Base-by-base conservation (phyloP, 1,140 invertebrate species). In the Pissodes strobi region DNA sequence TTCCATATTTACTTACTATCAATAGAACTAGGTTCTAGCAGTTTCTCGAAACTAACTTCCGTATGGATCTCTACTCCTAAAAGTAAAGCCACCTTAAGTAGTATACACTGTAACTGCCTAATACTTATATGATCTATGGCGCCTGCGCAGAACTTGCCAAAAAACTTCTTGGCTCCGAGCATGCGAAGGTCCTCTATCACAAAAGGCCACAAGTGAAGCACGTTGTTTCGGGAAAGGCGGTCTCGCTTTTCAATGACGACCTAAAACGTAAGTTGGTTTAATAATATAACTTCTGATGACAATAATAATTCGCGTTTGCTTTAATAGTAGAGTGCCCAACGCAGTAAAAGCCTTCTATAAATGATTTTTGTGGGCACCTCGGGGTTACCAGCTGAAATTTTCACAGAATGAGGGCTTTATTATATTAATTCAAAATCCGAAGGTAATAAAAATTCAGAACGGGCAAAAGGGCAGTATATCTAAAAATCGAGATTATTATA, bases 61-160 rank as follows among this genome's bases (percentile, higher is more conserved):
- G 96, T 94, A 77, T 98, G 92, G 55, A 99, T 87, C 80, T 99
- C 95, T 1, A 99, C 95, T 0, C 97, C 97, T n/a, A 99, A 79
- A 18, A 99, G 82, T 1, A 99, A 81, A 9, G 95, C 93, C 38
- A 97, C 93, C 84, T 99, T 99, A 48, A 98, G 80, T 22, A 99
- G 80, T 71, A 98, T 96, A 78, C 93, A 97, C 78, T 99, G 96
- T 46, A 99, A 79, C 75, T 97, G 94, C 41, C 95, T 85, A 69
- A 99, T 99, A 84, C 95, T 97, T 69, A 99, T 99, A 79, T 99
- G 96, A 81, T 99, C 96, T 64, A 99, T 98, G 51, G 94, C 89
- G 34, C 97, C 97, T 1, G 96, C 96, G 82, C 97, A 99, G 79
- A 99, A 99, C 82, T 99, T 98, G 8, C 96, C 96, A 79, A 96